A percentile compares a stretch with the other conserved stretches of the same genome.
Evolutionary conservation across 2,797 vertebrate species (phyloP).

Genomic region (Poeciliopsis paucimaculata): DNA sequence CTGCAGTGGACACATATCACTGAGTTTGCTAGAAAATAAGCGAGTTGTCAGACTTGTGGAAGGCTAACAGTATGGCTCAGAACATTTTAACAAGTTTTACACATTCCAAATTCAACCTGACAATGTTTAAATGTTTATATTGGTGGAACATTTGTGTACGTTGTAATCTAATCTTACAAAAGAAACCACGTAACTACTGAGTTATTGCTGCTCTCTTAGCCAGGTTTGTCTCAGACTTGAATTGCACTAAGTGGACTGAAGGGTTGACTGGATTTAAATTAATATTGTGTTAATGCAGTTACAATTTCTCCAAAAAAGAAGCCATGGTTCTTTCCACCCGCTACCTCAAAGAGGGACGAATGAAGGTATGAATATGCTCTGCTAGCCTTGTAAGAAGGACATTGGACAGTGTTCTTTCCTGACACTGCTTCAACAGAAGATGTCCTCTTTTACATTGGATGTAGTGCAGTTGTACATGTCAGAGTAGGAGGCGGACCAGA

Average conservation of each 20-base stretch:
- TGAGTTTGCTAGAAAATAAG: background rate
- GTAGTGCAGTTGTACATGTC: background rate
- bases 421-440: background rate
- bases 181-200: background rate
- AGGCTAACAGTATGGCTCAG: background rate
- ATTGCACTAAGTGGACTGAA: background rate
- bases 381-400: background rate
- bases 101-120: background rate
- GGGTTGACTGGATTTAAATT: background rate
- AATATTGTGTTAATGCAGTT: background rate
- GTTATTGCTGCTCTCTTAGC: background rate
- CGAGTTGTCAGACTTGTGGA: background rate
- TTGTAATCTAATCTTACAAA: background rate
- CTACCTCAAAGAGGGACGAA: background rate
- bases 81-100: background rate
- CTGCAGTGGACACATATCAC: background rate
- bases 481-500: background rate
- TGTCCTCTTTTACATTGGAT: background rate
- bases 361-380: background rate
- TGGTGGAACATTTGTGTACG: background rate
- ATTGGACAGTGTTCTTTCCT: background rate
- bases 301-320: background rate
- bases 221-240: background rate
- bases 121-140: background rate
- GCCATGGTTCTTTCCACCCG: background rate